Evolutionary conservation across 1,140 invertebrate species (phyloP).

Genomic region (Chironomus tepperi): DNA sequence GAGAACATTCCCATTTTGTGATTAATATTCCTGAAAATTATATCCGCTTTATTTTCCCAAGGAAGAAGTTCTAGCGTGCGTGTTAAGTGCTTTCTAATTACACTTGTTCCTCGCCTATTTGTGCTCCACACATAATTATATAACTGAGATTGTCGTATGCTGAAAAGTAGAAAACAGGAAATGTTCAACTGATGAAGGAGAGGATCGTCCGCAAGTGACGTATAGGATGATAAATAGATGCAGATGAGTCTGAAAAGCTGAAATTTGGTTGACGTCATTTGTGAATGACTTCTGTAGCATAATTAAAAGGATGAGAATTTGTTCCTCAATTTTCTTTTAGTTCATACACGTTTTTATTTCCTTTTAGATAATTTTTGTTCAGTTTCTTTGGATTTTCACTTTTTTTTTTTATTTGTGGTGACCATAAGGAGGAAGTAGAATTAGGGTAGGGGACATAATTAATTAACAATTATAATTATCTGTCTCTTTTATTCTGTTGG

Average conservation of each 20-base stretch:
- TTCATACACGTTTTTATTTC: conserved; percentile 14
- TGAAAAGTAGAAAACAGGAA: too few species aligned
- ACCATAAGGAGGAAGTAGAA: not conserved
- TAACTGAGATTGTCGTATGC: too few species aligned
- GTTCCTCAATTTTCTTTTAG: not conserved
- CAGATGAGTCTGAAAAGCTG: too few species aligned
- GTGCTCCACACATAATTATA: not conserved
- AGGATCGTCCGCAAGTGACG: too few species aligned
- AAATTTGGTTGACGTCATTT: too few species aligned
- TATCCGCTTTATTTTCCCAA: too few species aligned
- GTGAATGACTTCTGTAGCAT: not conserved
- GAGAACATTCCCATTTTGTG: too few species aligned
- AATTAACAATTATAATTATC: not conserved
- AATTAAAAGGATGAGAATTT: not conserved
- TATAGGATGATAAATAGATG: too few species aligned
- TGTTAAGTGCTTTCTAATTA: conserved; percentile 13
- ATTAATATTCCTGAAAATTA: too few species aligned
- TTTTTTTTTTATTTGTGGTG: not conserved
- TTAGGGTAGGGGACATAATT: not conserved
- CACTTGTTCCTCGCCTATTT: not conserved
- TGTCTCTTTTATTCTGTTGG: not conserved
- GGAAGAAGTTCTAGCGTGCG: not conserved
- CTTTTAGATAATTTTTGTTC: conserved; percentile 1
- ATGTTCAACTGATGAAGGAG: too few species aligned
- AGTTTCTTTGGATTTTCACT: not conserved